Evolutionary conservation across 2,797 vertebrate species (phyloP).

Genomic region (Trachurus trachurus): DNA sequence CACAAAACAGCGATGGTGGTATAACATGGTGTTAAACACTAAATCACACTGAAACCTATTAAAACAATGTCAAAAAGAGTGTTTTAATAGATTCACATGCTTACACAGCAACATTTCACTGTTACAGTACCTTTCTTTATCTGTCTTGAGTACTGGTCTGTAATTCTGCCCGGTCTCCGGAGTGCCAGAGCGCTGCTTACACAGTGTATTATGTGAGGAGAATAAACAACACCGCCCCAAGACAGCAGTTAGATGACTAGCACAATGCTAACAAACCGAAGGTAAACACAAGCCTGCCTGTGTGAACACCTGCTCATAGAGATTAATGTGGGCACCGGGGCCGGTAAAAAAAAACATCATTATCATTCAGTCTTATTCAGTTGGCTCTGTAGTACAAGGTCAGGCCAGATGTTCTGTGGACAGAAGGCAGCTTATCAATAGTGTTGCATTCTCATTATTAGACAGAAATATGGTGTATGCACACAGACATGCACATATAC

Average conservation of each 20-base stretch:
- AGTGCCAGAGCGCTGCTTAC: conserved; percentile 32
- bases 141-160: conserved; percentile 15
- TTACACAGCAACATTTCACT: not conserved
- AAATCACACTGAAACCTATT: no score
- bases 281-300: conserved; percentile 68
- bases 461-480: conserved; percentile 9
- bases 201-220: conserved; percentile 47
- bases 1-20: no score
- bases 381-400: conserved; percentile 50
- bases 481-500: not conserved
- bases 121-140: conserved; percentile 8
- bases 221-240: conserved; percentile 53
- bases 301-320: conserved; percentile 68
- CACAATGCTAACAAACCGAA: conserved; percentile 60
- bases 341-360: conserved; percentile 69
- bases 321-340: conserved; percentile 61
- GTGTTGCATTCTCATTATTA: conserved; percentile 50
- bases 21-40: no score
- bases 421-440: conserved; percentile 58
- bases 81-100: not conserved
- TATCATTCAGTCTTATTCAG: conserved; percentile 71
- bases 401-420: conserved; percentile 74
- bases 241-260: conserved; percentile 52
- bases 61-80: no score
- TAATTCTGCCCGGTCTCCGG: conserved; percentile 26